These are phyloP conservation scores for Creontiades dilutus DNA, from an alignment of 2,888 invertebrate species.

Conservation along the genomic window DNA sequence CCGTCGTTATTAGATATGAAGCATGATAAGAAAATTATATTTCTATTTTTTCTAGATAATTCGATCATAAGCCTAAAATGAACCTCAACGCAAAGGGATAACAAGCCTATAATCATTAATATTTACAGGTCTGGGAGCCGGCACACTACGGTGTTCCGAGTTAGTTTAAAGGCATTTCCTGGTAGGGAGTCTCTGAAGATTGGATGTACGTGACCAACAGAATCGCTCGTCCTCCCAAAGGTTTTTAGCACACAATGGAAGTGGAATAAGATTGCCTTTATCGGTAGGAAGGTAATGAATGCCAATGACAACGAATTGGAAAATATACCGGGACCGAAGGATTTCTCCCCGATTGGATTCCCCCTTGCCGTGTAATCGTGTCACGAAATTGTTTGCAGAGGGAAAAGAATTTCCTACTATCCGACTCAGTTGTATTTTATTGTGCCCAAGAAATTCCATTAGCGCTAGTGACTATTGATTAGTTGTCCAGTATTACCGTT, in stretches of 20 bases:
- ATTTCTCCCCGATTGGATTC: slow-evolving; percentile 58
- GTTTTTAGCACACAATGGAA: slow-evolving; percentile 65
- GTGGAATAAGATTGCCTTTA: slow-evolving; percentile 69
- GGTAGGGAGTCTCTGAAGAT: slow-evolving; percentile 19
- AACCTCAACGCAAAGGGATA: neutral
- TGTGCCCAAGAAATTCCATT: slow-evolving; percentile 35
- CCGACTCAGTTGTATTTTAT: neutral
- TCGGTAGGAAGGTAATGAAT: slow-evolving; percentile 70
- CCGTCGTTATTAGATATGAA: too few relatives aligned
- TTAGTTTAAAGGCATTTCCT: slow-evolving; percentile 58
- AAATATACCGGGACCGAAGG: slow-evolving; percentile 51
- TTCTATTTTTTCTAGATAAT: neutral
- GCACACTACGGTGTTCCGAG: slow-evolving; percentile 22
- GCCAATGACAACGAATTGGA: slow-evolving; percentile 70
- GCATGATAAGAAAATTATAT: too few relatives aligned
- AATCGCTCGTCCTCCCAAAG: slow-evolving; percentile 46
- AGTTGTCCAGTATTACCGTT: neutral
- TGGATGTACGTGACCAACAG: slow-evolving; percentile 67
- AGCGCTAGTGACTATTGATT: neutral
- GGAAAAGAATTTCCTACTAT: neutral
- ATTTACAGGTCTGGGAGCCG: neutral
- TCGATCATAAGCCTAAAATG: neutral
- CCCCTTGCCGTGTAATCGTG: slow-evolving; percentile 56
- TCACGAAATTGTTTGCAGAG: slow-evolving; percentile 61
- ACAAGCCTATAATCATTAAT: slow-evolving; percentile 5